Base-by-base conservation (phyloP, 2,797 vertebrate genomes). In the Sciurus vulgaris region DNA sequence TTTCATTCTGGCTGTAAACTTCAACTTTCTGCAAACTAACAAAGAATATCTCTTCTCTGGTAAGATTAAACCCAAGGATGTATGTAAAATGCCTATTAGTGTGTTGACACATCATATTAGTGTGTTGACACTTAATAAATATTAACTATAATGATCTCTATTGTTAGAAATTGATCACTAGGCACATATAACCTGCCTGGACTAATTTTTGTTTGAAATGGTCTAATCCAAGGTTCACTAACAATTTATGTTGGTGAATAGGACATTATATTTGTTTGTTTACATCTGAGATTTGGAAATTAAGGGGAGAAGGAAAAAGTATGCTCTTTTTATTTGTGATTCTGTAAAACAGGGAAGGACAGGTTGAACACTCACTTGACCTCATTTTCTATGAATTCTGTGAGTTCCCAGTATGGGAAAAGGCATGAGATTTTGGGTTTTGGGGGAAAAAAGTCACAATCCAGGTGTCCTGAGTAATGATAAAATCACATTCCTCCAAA, bases 191-290 rank as follows among this genome's bases (percentile, higher is more conserved):
- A 81, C 1, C 63, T 51, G 15, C 33, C 54, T 51, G 17, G 56
- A n/a, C 11, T 83, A 69, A 91, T n/a, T 94, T 94, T 86, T 81
- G 51, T 91, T 85, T 91, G 41, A 89, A 82, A 85, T 22, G 61
- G 61, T 44, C n/a, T 69, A 78, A 10, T 88, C 1, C 0, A 81
- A 72, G 13, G 28, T 51, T 69, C 51, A 89, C 20, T 59, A 79
- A 86, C 26, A 72, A 83, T 56, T 86, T 85, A 41, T 49, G 1
- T 11, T 35, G 17, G 35, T 72, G 28, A 95, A 38, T 7, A 44
- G 33, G 44, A 69, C 33, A 41, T 70, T 69, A 33, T 24, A 74
- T 91, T 83, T 20, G 22, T 59, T 91, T 89, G 77, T 84, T 86
- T n/a, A 47, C 70, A 13, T 65, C n/a, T 73, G 59, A 89, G 56